Evolutionary conservation across 1,140 invertebrate genomes (phyloP).

Genomic region (Cepaea nemoralis): DNA sequence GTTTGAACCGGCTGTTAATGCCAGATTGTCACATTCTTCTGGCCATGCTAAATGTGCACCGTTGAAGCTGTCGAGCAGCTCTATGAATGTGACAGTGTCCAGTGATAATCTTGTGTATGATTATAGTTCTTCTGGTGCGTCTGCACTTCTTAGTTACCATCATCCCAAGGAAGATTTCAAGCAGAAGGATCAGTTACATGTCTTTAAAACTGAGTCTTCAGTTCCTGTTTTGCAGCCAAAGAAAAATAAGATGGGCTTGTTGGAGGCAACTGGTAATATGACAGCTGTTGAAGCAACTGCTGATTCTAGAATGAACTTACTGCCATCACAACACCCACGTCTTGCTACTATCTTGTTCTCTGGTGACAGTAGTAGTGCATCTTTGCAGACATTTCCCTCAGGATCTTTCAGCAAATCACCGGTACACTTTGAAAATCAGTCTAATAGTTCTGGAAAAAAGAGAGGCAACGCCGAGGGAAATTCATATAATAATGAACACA

Average conservation of each 20-base stretch:
- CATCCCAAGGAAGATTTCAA: background rate
- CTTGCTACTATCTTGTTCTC: background rate
- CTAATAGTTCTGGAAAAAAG: background rate
- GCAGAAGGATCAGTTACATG: background rate
- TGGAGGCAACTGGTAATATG: background rate
- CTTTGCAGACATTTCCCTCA: background rate
- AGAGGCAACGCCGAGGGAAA: background rate
- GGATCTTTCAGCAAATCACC: background rate
- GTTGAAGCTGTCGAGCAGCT: too few species aligned
- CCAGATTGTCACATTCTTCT: too few species aligned
- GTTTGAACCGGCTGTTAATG: too few species aligned
- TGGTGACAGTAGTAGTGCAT: background rate
- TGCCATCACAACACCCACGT: slow-evolving; percentile 2
- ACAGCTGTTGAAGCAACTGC: background rate
- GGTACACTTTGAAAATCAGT: background rate
- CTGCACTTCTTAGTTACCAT: background rate
- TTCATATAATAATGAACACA: background rate
- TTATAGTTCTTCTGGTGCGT: too few species aligned
- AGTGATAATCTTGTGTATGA: too few species aligned
- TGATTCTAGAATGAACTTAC: background rate
- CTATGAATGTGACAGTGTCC: too few species aligned
- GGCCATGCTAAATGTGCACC: too few species aligned
- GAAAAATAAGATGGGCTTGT: background rate
- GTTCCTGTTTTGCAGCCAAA: background rate
- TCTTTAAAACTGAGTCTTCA: background rate